Base-by-base conservation (phyloP, 1,140 invertebrate genomes). In the Nasonia giraulti region DNA sequence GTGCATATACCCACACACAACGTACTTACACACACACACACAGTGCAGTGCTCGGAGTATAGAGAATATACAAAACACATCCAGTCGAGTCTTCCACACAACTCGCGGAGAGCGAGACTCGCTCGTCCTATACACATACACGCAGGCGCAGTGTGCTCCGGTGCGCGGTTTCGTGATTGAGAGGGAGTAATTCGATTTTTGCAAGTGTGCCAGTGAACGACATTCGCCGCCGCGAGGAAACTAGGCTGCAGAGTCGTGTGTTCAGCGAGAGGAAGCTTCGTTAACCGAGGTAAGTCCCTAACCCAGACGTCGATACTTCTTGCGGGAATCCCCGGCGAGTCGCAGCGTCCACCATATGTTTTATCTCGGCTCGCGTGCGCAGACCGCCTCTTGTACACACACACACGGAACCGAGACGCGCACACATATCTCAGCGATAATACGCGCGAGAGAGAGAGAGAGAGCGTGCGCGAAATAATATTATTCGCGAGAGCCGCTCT, bases 221-320 rank as follows among this genome's bases (percentile, higher is more conserved):
- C 55, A 62, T 62, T 62, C 55, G 55, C 55, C 47, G 2, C 14
- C 3, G 55, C 47, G 55, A 17, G 55, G 17, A 17, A 20, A 62
- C 20, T 50, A 14, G 47, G 47, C 47, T 50, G 47, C 8, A 50
- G 47, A 50, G 12, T 10, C 14, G 47, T 10, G 40, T 50, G 1
- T 17, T 17, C 47, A 17, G 12, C 47, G 55, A 62, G 17, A 5
- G 6, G 55, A 62, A 62, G 20, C 17, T 20, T 62, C 55, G 55
- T 17, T n/a, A n/a, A 20, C 3, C 55, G 80, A 87, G 87, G 87
- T 88, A 85, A 82, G 82, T 62, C 20, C 4, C 55, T n/a, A n/a
- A 62, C 4, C 4, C 17, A 62, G 2, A 17, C 55, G 1, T 4
- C 55, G 55, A 62, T 62, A 20, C 7, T 8, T 17, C 0, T 7